Evolutionary conservation across 2,888 invertebrate species (phyloP).

Genomic region (Leucophenga montana): DNA sequence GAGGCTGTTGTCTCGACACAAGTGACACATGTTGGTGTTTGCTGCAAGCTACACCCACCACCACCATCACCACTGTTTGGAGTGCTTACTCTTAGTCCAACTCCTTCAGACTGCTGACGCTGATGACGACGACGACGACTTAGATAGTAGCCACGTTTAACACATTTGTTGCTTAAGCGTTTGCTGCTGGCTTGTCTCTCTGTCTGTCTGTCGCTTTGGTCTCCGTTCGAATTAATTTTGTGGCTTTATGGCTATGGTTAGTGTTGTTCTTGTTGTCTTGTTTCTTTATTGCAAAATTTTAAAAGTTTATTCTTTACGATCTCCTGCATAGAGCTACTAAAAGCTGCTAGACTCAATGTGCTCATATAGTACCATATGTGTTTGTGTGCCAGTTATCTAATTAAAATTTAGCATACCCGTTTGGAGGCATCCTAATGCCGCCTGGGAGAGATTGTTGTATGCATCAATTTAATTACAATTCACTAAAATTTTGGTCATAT

Average conservation of each 20-base stretch:
- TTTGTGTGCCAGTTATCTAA: background rate
- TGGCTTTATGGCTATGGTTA: slow-evolving; percentile 47
- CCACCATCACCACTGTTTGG: background rate
- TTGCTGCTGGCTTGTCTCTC: slow-evolving; percentile 28
- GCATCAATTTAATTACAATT: slow-evolving; percentile 16
- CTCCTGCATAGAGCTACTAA: no score
- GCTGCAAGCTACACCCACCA: slow-evolving; percentile 13
- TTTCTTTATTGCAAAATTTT: slow-evolving; percentile 26
- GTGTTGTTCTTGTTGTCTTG: slow-evolving; percentile 28
- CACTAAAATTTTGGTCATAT: slow-evolving; percentile 1
- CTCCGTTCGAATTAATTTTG: slow-evolving; percentile 45
- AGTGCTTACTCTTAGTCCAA: background rate
- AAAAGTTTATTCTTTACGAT: slow-evolving; percentile 19
- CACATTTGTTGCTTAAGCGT: slow-evolving; percentile 24
- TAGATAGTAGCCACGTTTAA: slow-evolving; percentile 12
- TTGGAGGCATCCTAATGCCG: background rate
- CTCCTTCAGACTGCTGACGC: background rate
- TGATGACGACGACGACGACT: background rate
- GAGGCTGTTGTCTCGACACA: background rate
- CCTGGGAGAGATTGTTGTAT: background rate
- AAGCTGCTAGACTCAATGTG: background rate
- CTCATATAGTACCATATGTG: background rate
- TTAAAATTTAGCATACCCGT: slow-evolving; percentile 15
- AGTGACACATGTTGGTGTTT: slow-evolving; percentile 12
- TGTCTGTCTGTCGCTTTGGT: background rate